These are phyloP conservation scores for Phalangium opilio DNA, from an alignment of 2,888 invertebrate genomes.

Conservation along the genomic window DNA sequence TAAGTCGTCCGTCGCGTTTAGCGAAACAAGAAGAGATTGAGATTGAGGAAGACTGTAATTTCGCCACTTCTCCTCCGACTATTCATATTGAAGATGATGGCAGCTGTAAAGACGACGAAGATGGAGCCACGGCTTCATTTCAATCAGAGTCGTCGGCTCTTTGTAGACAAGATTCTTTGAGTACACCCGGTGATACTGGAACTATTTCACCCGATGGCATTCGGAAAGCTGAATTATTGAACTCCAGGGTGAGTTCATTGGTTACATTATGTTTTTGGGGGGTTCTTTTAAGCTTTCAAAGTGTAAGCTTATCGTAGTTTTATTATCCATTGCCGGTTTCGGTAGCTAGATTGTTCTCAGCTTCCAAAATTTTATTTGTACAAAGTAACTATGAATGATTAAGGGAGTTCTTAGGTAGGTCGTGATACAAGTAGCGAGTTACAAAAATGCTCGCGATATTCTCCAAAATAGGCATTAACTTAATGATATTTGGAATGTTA, in stretches of 20 bases:
- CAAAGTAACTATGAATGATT: too few species aligned
- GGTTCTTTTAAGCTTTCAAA: too few species aligned
- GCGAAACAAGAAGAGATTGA: slow-evolving; percentile 18
- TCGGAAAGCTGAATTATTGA: slow-evolving; percentile 2
- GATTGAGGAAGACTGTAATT: slow-evolving; percentile 11
- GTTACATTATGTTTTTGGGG: not conserved
- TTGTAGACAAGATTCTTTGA: too few species aligned
- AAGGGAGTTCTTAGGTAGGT: too few species aligned
- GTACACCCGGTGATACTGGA: slow-evolving; percentile 7
- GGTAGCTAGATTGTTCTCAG: too few species aligned
- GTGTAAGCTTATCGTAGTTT: too few species aligned
- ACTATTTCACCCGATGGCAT: slow-evolving; percentile 10
- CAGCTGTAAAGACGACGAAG: slow-evolving; percentile 3
- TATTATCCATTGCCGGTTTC: too few species aligned
- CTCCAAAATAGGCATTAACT: too few species aligned
- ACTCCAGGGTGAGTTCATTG: slow-evolving; percentile 10
- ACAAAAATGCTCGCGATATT: too few species aligned
- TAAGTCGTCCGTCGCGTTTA: slow-evolving; percentile 13
- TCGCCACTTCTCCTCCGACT: slow-evolving; percentile 12
- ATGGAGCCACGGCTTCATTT: slow-evolving; percentile 7
- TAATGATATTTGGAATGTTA: too few species aligned
- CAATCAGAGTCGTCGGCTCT: slow-evolving; percentile 4
- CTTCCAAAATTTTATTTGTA: too few species aligned
- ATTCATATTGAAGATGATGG: slow-evolving; percentile 17
- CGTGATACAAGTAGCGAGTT: too few species aligned